phyloP scores from a whole-genome alignment of 2,797 vertebrate genomes.

The Halcyon smyrnensis region DNA sequence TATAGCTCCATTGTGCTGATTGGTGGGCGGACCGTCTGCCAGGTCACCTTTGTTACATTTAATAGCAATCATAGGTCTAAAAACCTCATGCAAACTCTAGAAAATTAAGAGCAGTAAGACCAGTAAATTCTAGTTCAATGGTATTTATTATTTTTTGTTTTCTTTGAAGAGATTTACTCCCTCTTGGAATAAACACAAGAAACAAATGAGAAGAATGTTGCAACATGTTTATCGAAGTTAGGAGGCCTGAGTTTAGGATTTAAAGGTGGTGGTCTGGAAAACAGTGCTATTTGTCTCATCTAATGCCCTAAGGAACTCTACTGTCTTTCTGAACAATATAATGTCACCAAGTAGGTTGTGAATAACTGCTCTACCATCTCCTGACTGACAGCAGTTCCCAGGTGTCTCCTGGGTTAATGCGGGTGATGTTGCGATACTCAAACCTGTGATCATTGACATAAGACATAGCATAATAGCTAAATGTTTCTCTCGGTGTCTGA shows the following conservation, averaged over 20 bases:
- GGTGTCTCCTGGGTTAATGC: background rate
- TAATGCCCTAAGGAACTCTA: background rate
- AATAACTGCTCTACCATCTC: background rate
- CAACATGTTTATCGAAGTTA: background rate
- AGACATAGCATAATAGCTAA: background rate
- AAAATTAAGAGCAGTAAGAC: conserved; percentile 9
- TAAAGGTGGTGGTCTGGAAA: background rate
- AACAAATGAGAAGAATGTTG: background rate
- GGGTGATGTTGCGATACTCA: background rate
- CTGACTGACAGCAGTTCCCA: background rate
- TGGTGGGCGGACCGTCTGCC: background rate
- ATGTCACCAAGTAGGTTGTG: fast-evolving
- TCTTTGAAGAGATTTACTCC: background rate
- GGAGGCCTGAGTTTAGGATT: background rate
- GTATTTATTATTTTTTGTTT: background rate
- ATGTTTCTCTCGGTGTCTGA: background rate
- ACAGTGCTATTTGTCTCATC: background rate
- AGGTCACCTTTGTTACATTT: background rate
- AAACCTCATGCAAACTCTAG: background rate
- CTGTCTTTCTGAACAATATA: background rate
- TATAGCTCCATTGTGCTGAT: background rate
- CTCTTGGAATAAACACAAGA: background rate
- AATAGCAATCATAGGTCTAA: background rate
- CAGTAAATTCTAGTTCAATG: background rate
- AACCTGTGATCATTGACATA: fast-evolving